Percentiles rank a stretch among this genome's conserved stretches.
phyloP scores from a whole-genome alignment of 2,888 invertebrate genomes.

The Nezara viridula region DNA sequence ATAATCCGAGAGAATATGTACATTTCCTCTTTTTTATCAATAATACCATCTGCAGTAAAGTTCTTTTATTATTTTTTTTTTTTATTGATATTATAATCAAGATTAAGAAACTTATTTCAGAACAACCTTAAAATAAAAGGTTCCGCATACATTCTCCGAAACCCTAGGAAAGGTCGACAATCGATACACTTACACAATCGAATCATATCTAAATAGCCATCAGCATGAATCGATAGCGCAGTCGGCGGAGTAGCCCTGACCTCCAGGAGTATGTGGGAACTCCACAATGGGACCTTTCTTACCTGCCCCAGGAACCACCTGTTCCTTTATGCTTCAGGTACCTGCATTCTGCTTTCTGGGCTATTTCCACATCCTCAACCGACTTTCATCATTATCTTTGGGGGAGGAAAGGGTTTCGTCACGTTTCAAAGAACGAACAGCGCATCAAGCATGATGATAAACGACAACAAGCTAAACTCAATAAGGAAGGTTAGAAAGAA shows the following conservation, averaged over 20 bases:
- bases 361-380: background rate
- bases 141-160: background rate
- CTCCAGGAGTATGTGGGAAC: constrained; percentile 1
- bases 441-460: background rate
- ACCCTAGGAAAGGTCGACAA: background rate
- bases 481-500: background rate
- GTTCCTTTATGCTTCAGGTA: constrained; percentile 34
- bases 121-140: background rate
- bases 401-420: background rate
- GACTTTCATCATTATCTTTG: background rate
- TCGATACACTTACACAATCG: constrained; percentile 11
- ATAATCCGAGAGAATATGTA: too few species aligned
- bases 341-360: constrained; percentile 39
- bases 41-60: background rate
- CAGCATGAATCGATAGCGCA: background rate
- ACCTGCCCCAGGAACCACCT: constrained; percentile 36
- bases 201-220: background rate
- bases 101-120: background rate
- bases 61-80: background rate
- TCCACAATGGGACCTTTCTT: constrained; percentile 44
- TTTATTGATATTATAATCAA: background rate
- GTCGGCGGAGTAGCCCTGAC: background rate
- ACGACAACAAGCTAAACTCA: background rate
- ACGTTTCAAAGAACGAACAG: background rate
- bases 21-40: background rate